Evolutionary conservation across 2,888 invertebrate genomes (phyloP), one percentile per base, ranked within the genome.

Genomic region (Bembecia ichneumoniformis): DNA sequence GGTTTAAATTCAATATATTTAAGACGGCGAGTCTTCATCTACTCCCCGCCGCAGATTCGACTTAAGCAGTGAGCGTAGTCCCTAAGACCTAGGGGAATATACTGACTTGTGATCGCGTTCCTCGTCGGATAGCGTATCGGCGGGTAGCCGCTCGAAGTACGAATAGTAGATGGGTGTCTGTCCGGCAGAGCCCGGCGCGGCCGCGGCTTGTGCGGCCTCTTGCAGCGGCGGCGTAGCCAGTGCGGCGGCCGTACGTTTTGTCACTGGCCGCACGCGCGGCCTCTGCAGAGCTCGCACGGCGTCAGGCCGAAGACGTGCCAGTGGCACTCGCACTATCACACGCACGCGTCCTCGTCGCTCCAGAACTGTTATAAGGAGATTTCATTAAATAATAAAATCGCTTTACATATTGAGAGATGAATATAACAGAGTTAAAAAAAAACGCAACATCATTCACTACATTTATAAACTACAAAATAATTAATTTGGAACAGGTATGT

Each of bases 121-220:
- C 66, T 92, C 91, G 63, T 91, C 91, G 51, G 91, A 91, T 47
- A 89, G 87, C 52, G 88, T 87, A 63, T 91, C 90, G 44, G 91
- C 90, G 3, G 90, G 90, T 53, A 89, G 78, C 36, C 86, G 75
- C 68, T 93, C 92, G 76, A 93, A 92, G 82, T 93, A 93, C 43
- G 93, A 93, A 82, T 90, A 92, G 82, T 91, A 93, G 59, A 90
- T 84, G 54, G 89, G 89, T 43, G 82, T 77, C 57, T 74, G 75
- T 0, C 71, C 77, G 14, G 43, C 47, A 2, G 40, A 36, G 13
- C 52, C 36, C 16, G 43, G 47, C 16, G 48, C 40, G 45, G 10
- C 47, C 48, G 51, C 40, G 44, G 48, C 10, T 17, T 16, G 17
- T 2, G 35, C 34, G 28, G 47, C 47, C 28, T 20, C 48, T 15